These are phyloP conservation scores for Venustoraphidia nigricollis DNA, from an alignment of 2,888 invertebrate genomes.

Conservation along the genomic window DNA sequence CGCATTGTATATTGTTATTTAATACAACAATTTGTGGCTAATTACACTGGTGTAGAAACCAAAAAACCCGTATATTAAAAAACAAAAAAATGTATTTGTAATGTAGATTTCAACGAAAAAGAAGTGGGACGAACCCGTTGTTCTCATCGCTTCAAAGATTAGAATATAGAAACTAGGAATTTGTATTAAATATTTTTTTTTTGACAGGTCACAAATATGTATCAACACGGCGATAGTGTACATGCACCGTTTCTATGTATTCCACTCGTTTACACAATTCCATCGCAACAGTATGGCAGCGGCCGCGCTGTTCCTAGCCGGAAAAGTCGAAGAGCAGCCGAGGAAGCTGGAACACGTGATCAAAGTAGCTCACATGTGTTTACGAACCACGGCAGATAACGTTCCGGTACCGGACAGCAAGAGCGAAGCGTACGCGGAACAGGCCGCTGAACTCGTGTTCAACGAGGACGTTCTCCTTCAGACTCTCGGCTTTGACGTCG, in stretches of 20 bases:
- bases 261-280: conserved; percentile 92
- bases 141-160: too few species aligned
- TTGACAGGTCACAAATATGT: conserved; percentile 77
- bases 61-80: too few species aligned
- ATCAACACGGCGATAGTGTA: conserved; percentile 98
- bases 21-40: too few species aligned
- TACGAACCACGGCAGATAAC: conserved; percentile 49
- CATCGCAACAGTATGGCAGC: conserved; percentile 89
- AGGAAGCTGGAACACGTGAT: conserved; percentile 95
- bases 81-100: too few species aligned
- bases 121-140: too few species aligned
- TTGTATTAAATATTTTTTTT: conserved; percentile 10
- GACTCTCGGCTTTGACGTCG: conserved; percentile 95
- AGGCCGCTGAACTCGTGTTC: conserved; percentile 86
- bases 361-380: conserved; percentile 73
- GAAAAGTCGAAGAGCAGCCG: conserved; percentile 97
- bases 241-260: conserved; percentile 98
- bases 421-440: conserved; percentile 48
- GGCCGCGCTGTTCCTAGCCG: conserved; percentile 89
- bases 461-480: conserved; percentile 95
- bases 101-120: too few species aligned
- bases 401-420: conserved; percentile 64
- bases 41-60: too few species aligned
- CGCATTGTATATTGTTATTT: too few species aligned
- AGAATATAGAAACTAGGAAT: too few species aligned